These are phyloP conservation scores for Poecile atricapillus DNA, from an alignment of 2,113 vertebrate genomes.

Conservation along the genomic window DNA sequence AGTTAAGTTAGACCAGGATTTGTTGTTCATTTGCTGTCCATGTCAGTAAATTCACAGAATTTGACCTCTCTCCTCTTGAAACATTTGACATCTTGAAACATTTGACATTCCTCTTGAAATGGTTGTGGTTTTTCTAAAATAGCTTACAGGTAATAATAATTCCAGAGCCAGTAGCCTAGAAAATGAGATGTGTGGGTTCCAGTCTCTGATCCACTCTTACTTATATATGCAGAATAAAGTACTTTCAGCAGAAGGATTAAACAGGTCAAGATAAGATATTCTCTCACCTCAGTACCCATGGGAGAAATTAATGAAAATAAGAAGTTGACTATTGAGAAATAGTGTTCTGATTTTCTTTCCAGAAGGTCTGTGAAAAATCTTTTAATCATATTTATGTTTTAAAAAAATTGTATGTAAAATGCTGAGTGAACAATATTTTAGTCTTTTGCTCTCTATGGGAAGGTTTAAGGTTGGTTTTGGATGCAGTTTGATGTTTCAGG, in stretches of 20 bases:
- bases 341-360: not conserved
- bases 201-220: not conserved
- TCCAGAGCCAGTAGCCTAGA: not conserved
- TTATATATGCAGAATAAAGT: not conserved
- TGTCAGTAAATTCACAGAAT: not conserved
- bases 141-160: not conserved
- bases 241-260: not conserved
- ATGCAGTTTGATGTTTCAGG: not conserved
- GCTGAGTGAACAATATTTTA: not conserved
- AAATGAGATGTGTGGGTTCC: not conserved
- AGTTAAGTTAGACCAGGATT: not conserved
- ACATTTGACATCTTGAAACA: not conserved
- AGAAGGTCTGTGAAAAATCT: not conserved
- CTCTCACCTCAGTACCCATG: not conserved
- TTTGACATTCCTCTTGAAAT: not conserved
- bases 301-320: not conserved
- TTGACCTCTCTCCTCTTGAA: not conserved
- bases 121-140: not conserved
- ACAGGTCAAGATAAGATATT: not conserved
- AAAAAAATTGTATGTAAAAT: not conserved
- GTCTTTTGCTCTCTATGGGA: not conserved
- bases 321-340: not conserved
- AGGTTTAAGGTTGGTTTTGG: not conserved
- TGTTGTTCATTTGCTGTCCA: not conserved
- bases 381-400: not conserved